These are phyloP conservation scores for Pammene aurita DNA, from an alignment of 2,888 invertebrate genomes.

Conservation along the genomic window DNA sequence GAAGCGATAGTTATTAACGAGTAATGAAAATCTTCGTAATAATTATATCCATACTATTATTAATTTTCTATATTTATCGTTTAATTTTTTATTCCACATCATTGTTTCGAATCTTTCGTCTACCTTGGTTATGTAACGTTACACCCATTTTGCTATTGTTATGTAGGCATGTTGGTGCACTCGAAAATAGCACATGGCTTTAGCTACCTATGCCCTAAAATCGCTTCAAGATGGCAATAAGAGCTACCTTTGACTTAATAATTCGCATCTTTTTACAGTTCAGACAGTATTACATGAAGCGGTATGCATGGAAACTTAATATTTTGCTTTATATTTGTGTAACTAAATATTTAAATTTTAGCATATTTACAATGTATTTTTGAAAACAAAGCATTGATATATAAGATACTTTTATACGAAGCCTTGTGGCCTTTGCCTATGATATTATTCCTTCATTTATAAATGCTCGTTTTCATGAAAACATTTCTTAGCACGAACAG, in stretches of 20 bases:
- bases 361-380: conserved; percentile 10
- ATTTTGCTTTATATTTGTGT: conserved; percentile 21
- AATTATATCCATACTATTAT: conserved; percentile 76
- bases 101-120: conserved; percentile 54
- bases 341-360: neutral
- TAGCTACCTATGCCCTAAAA: conserved; percentile 47
- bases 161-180: conserved; percentile 76
- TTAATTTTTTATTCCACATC: conserved; percentile 69
- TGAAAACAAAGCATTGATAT: conserved; percentile 10
- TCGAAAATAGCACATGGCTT: conserved; percentile 61
- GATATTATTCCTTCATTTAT: neutral
- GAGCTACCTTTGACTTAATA: conserved; percentile 24
- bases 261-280: conserved; percentile 69
- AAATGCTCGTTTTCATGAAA: conserved; percentile 18
- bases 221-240: conserved; percentile 23
- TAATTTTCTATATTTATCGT: conserved; percentile 71
- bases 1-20: conserved; percentile 95
- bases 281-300: conserved; percentile 68
- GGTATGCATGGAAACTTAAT: conserved; percentile 69
- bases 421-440: neutral
- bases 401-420: neutral
- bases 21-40: conserved; percentile 86
- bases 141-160: conserved; percentile 62
- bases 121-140: conserved; percentile 57
- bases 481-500: conserved; percentile 7